phyloP scores from a whole-genome alignment of 2,888 invertebrate genomes.

The Prenolepis imparis region DNA sequence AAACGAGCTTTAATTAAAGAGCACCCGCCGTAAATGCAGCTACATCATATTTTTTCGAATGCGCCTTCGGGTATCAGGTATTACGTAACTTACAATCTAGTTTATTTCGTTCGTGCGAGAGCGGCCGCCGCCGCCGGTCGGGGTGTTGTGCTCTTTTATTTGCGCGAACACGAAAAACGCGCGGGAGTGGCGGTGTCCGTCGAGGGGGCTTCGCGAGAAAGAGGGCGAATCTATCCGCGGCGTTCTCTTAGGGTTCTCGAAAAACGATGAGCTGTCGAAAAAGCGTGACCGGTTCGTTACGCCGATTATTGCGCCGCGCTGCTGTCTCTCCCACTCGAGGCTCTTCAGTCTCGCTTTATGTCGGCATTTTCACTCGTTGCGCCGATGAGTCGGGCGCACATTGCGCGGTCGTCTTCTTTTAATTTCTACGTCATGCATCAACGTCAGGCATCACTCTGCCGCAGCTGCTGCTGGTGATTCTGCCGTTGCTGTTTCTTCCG shows the following conservation, averaged over 20 bases:
- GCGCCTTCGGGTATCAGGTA: slow-evolving; percentile 46
- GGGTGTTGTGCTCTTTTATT: slow-evolving; percentile 23
- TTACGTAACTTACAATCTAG: slow-evolving; percentile 54
- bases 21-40: slow-evolving; percentile 46
- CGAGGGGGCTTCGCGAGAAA: slow-evolving; percentile 32
- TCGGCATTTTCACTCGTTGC: slow-evolving; percentile 52
- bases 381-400: slow-evolving; percentile 24
- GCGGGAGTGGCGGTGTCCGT: not conserved
- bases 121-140: slow-evolving; percentile 7
- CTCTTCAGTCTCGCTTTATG: slow-evolving; percentile 53
- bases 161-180: slow-evolving; percentile 22
- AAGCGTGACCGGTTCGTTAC: slow-evolving; percentile 52
- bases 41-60: slow-evolving; percentile 57
- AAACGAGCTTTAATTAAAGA: slow-evolving; percentile 58
- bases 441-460: slow-evolving; percentile 68
- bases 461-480: slow-evolving; percentile 57
- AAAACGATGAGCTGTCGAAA: slow-evolving; percentile 64
- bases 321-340: slow-evolving; percentile 30
- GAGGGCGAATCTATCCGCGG: slow-evolving; percentile 35
- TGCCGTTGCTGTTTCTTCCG: slow-evolving; percentile 49
- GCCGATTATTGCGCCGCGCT: slow-evolving; percentile 53
- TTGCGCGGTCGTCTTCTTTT: slow-evolving; percentile 65
- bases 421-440: slow-evolving; percentile 77
- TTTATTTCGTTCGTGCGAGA: slow-evolving; percentile 53
- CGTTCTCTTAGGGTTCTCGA: slow-evolving; percentile 34